Percentiles rank a stretch among this genome's conserved stretches.
Conservation (phyloP, 1,140 invertebrate genomes). For the Armadillidium nasatum region DNA sequence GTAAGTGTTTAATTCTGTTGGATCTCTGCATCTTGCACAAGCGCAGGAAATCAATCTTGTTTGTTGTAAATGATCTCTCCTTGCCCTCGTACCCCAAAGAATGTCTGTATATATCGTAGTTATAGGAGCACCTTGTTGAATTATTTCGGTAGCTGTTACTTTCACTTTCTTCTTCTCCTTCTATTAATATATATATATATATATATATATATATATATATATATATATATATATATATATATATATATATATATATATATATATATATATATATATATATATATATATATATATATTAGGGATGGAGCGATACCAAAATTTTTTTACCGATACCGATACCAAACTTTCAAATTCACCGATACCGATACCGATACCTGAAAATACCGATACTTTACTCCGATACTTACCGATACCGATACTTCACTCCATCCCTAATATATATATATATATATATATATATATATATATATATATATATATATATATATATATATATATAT, state of each 20-base stretch:
- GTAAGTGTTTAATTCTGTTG: conserved; percentile 42
- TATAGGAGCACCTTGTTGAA: conserved; percentile 35
- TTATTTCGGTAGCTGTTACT: conserved; percentile 33
- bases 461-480: neutral
- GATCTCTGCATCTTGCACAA: conserved; percentile 41
- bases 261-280: conserved; percentile 1
- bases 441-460: conserved; percentile 8
- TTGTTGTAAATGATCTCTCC: conserved; percentile 59
- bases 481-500: neutral
- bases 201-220: conserved; percentile 19
- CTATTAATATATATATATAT: neutral
- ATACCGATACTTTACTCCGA: too few species aligned
- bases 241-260: conserved; percentile 12
- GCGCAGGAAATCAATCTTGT: conserved; percentile 34
- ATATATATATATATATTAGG: conserved; percentile 21
- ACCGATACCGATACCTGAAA: too few species aligned
- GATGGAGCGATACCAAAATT: too few species aligned
- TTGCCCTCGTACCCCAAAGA: conserved; percentile 64
- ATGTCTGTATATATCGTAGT: conserved; percentile 61
- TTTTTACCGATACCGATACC: too few species aligned
- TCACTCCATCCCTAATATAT: neutral
- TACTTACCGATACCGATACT: too few species aligned
- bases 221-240: conserved; percentile 21
- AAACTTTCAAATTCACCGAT: too few species aligned
- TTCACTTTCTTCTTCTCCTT: conserved; percentile 50